Evolutionary conservation across 2,888 invertebrate species (phyloP).

Genomic region (Odontomyia ornata): DNA sequence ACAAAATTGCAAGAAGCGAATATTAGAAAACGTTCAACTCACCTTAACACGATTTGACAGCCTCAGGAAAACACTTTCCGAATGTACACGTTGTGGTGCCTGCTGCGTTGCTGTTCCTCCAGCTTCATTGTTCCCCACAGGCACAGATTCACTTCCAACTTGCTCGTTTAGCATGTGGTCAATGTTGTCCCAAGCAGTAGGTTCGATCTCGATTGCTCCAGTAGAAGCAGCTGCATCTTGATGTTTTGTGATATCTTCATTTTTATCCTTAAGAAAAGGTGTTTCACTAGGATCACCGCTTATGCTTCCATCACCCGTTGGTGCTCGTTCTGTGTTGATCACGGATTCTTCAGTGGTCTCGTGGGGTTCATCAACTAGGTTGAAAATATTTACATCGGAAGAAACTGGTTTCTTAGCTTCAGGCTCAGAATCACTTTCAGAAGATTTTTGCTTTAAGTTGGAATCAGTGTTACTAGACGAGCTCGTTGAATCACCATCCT

Average conservation of each 20-base stretch:
- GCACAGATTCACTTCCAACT: slow-evolving; percentile 50
- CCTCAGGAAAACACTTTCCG: slow-evolving; percentile 95
- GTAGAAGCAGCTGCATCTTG: neutral
- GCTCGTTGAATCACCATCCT: neutral
- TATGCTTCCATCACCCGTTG: slow-evolving; percentile 2
- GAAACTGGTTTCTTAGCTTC: slow-evolving; percentile 39
- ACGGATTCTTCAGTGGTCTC: slow-evolving; percentile 44
- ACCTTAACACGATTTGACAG: slow-evolving; percentile 96
- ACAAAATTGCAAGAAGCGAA: no score
- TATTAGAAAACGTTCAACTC: slow-evolving; percentile 49
- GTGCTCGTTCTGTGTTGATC: no score
- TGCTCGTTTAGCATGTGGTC: slow-evolving; percentile 58
- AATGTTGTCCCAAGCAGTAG: slow-evolving; percentile 59
- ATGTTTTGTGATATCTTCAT: neutral
- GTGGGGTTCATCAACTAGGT: slow-evolving; percentile 52
- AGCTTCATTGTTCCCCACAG: slow-evolving; percentile 50
- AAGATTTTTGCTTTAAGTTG: neutral
- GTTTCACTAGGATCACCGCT: slow-evolving; percentile 40
- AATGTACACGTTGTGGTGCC: slow-evolving; percentile 67
- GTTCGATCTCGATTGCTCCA: slow-evolving; percentile 48
- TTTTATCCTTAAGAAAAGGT: neutral
- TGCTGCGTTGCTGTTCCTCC: slow-evolving; percentile 46
- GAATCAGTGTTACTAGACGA: neutral
- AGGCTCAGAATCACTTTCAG: neutral
- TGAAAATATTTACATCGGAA: slow-evolving; percentile 57